These are phyloP conservation scores for Cettia cetti DNA, from an alignment of 2,113 vertebrate genomes.

Conservation along the genomic window DNA sequence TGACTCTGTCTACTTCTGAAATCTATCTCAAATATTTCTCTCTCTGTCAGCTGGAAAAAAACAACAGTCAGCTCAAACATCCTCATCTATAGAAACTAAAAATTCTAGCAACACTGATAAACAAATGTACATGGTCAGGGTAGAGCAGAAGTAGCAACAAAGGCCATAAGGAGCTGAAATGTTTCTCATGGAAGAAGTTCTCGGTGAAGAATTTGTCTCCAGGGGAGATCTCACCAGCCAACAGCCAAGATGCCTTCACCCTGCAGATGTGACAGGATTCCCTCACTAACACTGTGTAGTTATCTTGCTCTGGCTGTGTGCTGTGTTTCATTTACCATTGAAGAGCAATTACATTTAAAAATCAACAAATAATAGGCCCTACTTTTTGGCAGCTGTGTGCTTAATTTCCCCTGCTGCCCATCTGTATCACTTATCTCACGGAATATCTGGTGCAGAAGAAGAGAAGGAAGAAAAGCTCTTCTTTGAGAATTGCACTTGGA, in stretches of 20 bases:
- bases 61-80: neutral
- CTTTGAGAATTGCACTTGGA: neutral
- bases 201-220: neutral
- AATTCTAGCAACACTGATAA: neutral
- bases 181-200: neutral
- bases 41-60: neutral
- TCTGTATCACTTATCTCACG: neutral
- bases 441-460: neutral
- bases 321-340: neutral
- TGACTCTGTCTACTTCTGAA: neutral
- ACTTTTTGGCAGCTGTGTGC: neutral
- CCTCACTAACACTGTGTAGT: neutral
- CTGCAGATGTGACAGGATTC: neutral
- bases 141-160: neutral
- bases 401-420: neutral
- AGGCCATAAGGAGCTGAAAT: neutral
- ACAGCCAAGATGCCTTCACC: neutral
- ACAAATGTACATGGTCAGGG: neutral
- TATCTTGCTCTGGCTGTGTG: neutral
- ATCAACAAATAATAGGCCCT: neutral
- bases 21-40: conserved; percentile 9
- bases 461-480: neutral
- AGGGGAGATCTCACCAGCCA: neutral
- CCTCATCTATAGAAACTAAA: neutral
- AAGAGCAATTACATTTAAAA: neutral